Evolutionary conservation across 2,888 invertebrate genomes (phyloP).

Genomic region (Blomia tropicalis): DNA sequence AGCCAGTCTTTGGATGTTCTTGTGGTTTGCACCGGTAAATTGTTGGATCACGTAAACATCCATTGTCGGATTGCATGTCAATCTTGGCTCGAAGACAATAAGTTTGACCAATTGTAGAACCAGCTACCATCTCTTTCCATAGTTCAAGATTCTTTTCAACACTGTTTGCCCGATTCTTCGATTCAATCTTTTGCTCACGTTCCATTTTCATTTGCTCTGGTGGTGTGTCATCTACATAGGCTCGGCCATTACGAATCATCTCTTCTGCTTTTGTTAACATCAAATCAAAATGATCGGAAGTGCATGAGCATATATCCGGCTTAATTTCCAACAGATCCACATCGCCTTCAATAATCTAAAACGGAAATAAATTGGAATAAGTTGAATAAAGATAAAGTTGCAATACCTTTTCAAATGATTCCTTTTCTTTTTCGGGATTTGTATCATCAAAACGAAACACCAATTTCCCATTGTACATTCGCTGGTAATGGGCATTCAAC

Average conservation of each 20-base stretch:
- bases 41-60: constrained; percentile 92
- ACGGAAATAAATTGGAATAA: not conserved
- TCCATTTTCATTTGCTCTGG: constrained; percentile 86
- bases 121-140: constrained; percentile 90
- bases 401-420: constrained; percentile 71
- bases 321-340: constrained; percentile 74
- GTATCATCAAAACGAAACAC: constrained; percentile 99
- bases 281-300: constrained; percentile 88
- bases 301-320: constrained; percentile 79
- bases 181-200: constrained; percentile 70
- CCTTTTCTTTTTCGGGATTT: constrained; percentile 95
- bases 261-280: constrained; percentile 74
- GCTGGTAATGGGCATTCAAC: constrained; percentile 90
- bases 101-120: constrained; percentile 56
- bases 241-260: constrained; percentile 68
- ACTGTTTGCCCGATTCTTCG: constrained; percentile 62
- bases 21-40: constrained; percentile 95
- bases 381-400: not conserved
- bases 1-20: constrained; percentile 77
- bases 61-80: constrained; percentile 87
- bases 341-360: constrained; percentile 63
- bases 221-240: constrained; percentile 91
- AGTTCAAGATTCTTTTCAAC: constrained; percentile 64
- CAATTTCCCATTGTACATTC: constrained; percentile 74
- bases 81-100: constrained; percentile 94